Evolutionary conservation across 2,113 vertebrate genomes (phyloP).

Genomic region (Actenoides hombroni): DNA sequence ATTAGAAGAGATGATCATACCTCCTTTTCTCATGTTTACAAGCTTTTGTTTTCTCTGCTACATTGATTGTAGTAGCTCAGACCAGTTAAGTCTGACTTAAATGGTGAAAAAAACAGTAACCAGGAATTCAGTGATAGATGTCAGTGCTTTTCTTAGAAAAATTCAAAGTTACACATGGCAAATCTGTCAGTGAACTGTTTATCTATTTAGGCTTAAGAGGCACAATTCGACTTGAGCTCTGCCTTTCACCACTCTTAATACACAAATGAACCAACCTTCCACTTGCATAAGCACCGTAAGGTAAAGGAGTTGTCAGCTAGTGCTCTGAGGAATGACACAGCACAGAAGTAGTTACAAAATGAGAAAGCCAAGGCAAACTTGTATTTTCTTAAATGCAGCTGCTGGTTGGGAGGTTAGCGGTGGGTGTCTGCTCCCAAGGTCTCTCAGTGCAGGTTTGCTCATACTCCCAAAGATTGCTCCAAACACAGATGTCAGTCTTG

Average conservation of each 20-base stretch:
- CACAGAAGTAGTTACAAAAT: not conserved
- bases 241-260: not conserved
- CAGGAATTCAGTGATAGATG: not conserved
- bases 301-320: not conserved
- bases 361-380: not conserved
- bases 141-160: not conserved
- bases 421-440: not conserved
- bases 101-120: not conserved
- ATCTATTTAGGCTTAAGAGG: not conserved
- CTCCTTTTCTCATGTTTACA: not conserved
- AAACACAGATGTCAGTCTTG: rapidly evolving
- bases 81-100: not conserved
- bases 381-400: not conserved
- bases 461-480: not conserved
- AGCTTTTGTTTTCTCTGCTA: not conserved
- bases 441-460: rapidly evolving
- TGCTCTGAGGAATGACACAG: not conserved
- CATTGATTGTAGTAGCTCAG: not conserved
- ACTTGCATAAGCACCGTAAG: not conserved
- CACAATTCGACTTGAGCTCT: not conserved
- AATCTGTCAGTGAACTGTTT: not conserved
- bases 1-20: not conserved
- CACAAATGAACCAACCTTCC: not conserved
- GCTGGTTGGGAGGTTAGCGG: not conserved
- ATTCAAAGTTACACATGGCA: not conserved